phyloP scores from a whole-genome alignment of 2,797 vertebrate genomes.

The Atherinosoma microstoma region DNA sequence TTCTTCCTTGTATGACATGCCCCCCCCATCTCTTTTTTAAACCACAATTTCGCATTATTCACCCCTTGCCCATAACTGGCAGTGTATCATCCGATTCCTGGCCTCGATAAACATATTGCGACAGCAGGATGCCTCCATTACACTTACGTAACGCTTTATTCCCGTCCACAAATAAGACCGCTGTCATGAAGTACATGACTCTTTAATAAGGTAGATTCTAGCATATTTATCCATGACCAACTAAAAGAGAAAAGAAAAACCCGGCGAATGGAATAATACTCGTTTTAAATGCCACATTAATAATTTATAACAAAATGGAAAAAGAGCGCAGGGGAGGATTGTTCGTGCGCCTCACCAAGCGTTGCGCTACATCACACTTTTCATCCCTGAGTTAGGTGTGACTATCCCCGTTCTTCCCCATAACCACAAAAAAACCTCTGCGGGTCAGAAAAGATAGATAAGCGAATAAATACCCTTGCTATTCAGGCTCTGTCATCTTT shows the following conservation, averaged over 20 bases:
- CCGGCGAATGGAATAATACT: not conserved
- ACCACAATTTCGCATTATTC: not conserved
- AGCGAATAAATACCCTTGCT: constrained; percentile 50
- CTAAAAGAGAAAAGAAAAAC: not conserved
- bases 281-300: constrained; percentile 55
- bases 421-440: not conserved
- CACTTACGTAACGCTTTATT: constrained; percentile 78
- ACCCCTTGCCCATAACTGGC: constrained; percentile 7
- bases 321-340: constrained; percentile 30
- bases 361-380: constrained; percentile 28
- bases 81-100: constrained; percentile 54
- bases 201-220: not conserved
- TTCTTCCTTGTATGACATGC: not conserved
- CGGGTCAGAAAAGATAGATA: not conserved
- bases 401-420: not conserved
- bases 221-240: not conserved
- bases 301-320: constrained; percentile 75
- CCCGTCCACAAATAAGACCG: constrained; percentile 51
- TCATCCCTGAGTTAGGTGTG: constrained; percentile 6
- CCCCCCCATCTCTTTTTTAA: not conserved
- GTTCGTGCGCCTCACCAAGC: constrained; percentile 1
- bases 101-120: constrained; percentile 62
- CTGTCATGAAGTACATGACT: not conserved
- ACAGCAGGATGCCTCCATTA: constrained; percentile 58
- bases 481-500: constrained; percentile 35